Evolutionary conservation across 2,888 invertebrate species (phyloP).

Genomic region (Drosophila barbarae): DNA sequence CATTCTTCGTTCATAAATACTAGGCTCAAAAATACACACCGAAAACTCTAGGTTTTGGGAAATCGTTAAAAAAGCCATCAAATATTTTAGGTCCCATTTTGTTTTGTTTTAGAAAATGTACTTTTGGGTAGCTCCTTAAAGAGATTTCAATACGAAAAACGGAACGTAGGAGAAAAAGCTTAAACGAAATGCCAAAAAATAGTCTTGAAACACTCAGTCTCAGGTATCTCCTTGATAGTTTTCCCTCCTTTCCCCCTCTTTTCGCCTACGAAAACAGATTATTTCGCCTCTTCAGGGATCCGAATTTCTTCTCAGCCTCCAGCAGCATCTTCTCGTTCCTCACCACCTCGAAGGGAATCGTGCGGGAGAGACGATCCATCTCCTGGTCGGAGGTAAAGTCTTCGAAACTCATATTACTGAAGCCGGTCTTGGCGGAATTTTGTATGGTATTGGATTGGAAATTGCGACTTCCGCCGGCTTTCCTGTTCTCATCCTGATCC

Average conservation of each 20-base stretch:
- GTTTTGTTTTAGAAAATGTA: background rate
- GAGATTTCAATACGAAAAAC: slow-evolving; percentile 7
- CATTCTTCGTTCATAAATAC: slow-evolving; percentile 48
- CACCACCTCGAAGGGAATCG: slow-evolving; percentile 85
- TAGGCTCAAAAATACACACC: slow-evolving; percentile 60
- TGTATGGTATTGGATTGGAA: slow-evolving; percentile 79
- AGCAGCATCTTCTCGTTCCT: slow-evolving; percentile 80
- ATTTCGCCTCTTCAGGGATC: slow-evolving; percentile 80
- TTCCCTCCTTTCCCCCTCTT: background rate
- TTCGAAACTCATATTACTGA: slow-evolving; percentile 88
- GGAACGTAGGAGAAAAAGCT: slow-evolving; percentile 38
- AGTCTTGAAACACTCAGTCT: slow-evolving; percentile 46
- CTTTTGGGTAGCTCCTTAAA: background rate
- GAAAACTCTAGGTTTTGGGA: slow-evolving; percentile 1
- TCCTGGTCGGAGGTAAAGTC: slow-evolving; percentile 86
- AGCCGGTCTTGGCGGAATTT: slow-evolving; percentile 81
- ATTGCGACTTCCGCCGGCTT: slow-evolving; percentile 51
- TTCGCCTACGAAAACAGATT: slow-evolving; percentile 81
- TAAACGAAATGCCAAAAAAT: slow-evolving; percentile 36
- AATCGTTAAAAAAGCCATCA: background rate
- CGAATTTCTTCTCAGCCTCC: slow-evolving; percentile 81
- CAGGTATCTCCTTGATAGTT: slow-evolving; percentile 37
- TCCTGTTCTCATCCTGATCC: slow-evolving; percentile 56
- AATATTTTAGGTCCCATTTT: slow-evolving; percentile 1
- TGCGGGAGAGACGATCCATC: slow-evolving; percentile 77